Percentiles rank a stretch among this genome's conserved stretches.
These are phyloP conservation scores for Parapristionchus giblindavisi DNA, from an alignment of 2,888 invertebrate species.

Conservation along the genomic window DNA sequence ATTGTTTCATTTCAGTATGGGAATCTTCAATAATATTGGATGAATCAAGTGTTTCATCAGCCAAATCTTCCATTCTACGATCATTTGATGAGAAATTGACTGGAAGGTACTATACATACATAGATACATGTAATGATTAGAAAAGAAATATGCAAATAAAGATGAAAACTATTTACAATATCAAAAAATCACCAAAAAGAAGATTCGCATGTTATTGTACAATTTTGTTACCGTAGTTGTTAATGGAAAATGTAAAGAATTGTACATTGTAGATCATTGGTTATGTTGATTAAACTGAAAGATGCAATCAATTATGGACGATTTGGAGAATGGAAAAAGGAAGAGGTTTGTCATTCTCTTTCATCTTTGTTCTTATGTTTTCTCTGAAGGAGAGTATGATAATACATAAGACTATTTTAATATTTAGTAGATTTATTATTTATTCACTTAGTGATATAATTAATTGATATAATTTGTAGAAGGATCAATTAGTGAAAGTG, in stretches of 20 bases:
- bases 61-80: conserved; percentile 20
- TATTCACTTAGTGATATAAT: background rate
- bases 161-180: too few species aligned
- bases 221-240: too few species aligned
- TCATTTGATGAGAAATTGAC: conserved; percentile 45
- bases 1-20: conserved; percentile 44
- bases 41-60: conserved; percentile 34
- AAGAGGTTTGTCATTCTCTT: conserved; percentile 43
- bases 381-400: background rate
- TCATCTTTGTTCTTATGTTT: background rate
- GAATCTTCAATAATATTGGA: conserved; percentile 45
- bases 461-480: conserved; percentile 35
- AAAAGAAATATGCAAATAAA: too few species aligned
- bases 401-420: too few species aligned
- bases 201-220: too few species aligned
- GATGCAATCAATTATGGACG: conserved; percentile 57
- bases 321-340: conserved; percentile 56
- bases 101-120: too few species aligned
- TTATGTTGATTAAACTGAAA: conserved; percentile 49
- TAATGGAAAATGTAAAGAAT: conserved; percentile 48
- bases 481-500: conserved; percentile 39
- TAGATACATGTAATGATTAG: too few species aligned
- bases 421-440: background rate
- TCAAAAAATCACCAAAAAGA: too few species aligned
- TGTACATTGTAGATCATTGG: conserved; percentile 44